A percentile compares a stretch with the other conserved stretches of the same genome.
phyloP scores from a whole-genome alignment of 1,140 invertebrate genomes.

The Plectus sambesii region DNA sequence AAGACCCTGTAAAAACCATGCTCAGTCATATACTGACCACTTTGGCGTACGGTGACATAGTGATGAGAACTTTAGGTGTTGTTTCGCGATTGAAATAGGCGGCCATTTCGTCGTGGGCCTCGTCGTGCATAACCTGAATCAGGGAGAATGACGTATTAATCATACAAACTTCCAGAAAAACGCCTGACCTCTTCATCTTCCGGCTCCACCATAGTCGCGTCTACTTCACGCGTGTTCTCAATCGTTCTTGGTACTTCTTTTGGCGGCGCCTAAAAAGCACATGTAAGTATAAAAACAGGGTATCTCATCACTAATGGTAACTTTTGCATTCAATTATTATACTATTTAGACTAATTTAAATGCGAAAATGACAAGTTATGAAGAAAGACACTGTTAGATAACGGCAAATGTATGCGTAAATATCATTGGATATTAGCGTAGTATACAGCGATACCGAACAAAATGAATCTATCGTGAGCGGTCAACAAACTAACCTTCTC shows the following conservation, averaged over 20 bases:
- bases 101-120: constrained; percentile 74
- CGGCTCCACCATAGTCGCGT: constrained; percentile 73
- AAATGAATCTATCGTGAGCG: no score
- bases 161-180: constrained; percentile 7
- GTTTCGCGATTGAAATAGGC: constrained; percentile 71
- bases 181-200: constrained; percentile 60
- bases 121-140: constrained; percentile 54
- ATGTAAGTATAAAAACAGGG: no score
- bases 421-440: no score
- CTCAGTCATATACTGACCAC: constrained; percentile 49
- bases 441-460: no score
- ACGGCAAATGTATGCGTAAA: no score
- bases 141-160: constrained; percentile 15
- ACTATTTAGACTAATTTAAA: no score
- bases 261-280: no score
- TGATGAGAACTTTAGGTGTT: constrained; percentile 86
- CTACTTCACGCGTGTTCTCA: constrained; percentile 75
- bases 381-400: no score
- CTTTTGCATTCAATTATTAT: no score
- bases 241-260: constrained; percentile 77
- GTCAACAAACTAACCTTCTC: no score
- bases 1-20: constrained; percentile 17
- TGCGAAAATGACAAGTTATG: no score
- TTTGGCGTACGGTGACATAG: constrained; percentile 78
- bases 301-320: no score